Conservation (phyloP, 2,797 vertebrate species). For the Phoebastria nigripes region DNA sequence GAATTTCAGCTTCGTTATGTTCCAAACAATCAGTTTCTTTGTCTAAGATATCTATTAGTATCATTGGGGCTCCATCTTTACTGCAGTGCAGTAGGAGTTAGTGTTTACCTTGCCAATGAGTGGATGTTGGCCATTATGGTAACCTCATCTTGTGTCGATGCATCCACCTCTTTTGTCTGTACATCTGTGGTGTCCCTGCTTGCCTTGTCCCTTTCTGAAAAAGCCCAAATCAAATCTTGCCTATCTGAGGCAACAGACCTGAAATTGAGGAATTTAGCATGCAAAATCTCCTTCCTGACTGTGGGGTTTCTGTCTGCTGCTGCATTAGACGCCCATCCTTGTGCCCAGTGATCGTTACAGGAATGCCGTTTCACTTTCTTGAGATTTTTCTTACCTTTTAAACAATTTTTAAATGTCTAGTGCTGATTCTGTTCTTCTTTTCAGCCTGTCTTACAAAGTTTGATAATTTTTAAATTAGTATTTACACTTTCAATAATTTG, state of each 20-base stretch:
- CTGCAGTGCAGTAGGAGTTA: background rate
- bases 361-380: background rate
- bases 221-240: background rate
- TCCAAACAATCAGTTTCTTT: background rate
- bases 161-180: background rate
- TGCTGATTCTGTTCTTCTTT: background rate
- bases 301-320: background rate
- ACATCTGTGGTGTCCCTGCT: background rate
- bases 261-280: background rate
- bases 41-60: background rate
- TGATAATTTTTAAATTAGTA: background rate
- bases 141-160: background rate
- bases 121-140: background rate
- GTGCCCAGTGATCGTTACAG: background rate
- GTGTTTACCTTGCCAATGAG: background rate
- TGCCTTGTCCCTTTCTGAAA: background rate
- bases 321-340: background rate
- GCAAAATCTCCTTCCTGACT: background rate
- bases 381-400: background rate
- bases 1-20: background rate
- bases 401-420: background rate
- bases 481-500: background rate
- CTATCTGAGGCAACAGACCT: background rate
- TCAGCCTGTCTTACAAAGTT: background rate
- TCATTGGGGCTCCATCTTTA: background rate